Evolutionary conservation across 2,888 invertebrate species (phyloP).

Genomic region (Drosophila emarginata): DNA sequence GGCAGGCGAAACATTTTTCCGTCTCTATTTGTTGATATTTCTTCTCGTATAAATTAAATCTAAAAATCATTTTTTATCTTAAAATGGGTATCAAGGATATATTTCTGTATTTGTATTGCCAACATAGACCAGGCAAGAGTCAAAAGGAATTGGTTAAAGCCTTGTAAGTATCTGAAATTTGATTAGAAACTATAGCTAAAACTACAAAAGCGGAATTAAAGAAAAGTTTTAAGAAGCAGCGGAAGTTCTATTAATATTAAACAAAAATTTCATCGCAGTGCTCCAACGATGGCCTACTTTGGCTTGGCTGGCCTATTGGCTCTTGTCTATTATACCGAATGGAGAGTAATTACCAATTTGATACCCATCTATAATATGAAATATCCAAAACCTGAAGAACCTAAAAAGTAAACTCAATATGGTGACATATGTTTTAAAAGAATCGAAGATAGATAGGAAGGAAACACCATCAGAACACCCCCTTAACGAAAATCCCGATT

Average conservation of each 20-base stretch:
- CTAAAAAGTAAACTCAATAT: conserved; percentile 4
- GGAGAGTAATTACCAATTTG: conserved; percentile 51
- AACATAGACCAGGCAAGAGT: conserved; percentile 20
- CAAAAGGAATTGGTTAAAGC: conserved; percentile 34
- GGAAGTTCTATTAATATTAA: too few species aligned
- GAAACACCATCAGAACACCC: too few species aligned
- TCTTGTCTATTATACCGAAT: conserved; percentile 57
- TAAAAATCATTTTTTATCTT: neutral
- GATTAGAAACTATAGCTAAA: too few species aligned
- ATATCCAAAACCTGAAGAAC: conserved; percentile 45
- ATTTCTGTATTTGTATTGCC: conserved; percentile 20
- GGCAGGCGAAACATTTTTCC: conserved; percentile 11
- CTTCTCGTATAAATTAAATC: conserved; percentile 1
- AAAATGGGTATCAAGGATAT: conserved; percentile 50
- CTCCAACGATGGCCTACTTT: conserved; percentile 49
- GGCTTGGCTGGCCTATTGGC: conserved; percentile 47
- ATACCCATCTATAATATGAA: conserved; percentile 65
- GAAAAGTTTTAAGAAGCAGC: too few species aligned
- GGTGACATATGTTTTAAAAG: conserved; percentile 4
- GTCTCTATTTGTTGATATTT: neutral
- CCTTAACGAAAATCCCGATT: neutral
- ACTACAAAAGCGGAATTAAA: too few species aligned
- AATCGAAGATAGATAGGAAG: neutral
- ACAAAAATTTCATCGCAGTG: conserved; percentile 22
- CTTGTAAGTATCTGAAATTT: conserved; percentile 66